Base-by-base conservation (phyloP, 2,113 vertebrate genomes). In the Vidua macroura region DNA sequence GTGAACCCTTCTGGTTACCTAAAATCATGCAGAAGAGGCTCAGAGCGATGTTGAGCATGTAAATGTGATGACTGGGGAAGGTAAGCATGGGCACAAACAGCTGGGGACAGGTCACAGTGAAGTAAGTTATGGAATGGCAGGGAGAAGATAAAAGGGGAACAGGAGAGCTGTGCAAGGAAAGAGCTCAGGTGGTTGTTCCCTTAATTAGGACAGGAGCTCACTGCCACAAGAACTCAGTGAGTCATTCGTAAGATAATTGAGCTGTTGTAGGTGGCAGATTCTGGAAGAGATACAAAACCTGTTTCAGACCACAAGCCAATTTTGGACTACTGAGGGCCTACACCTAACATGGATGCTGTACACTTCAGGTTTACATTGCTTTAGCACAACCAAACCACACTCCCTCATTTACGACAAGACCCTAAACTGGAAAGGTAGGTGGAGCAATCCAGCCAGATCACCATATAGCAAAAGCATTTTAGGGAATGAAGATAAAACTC, bases 211-310 rank as follows among this genome's bases (percentile, higher is more conserved):
- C 4, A 15, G 76, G 52, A 95, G 56, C 86, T 94, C 83, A n/a
- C 77, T 96, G 92, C 88, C 77, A 78, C 67, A 74, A 95, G 88
- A 84, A 19, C 86, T 91, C 59, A 43, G 64, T 96, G 95, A 96
- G 73, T 96, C 96, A 96, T 93, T 86, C 9, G 2, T 59, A 74
- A 75, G 92, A 90, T 90, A 95, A 96, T 94, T 83, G 95, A 94
- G 83, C 86, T 88, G 55, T 86, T 90, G 95, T 90, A 95, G 90
- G 94, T 95, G 90, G 90, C 79, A 88, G 69, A 88, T 91, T 88
- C 87, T 93, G 86, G 72, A 94, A 86, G 80, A 94, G 92, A 82
- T 82, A 88, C 77, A 86, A 88, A 96, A 86, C 66, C 73, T 81
- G 48, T 63, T 95, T 94, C 93, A 95, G 83, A 88, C 83, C 72